Evolutionary conservation across 2,113 vertebrate genomes (phyloP), one percentile per base, ranked within the genome.

Genomic region (Antechinus stuartii): DNA sequence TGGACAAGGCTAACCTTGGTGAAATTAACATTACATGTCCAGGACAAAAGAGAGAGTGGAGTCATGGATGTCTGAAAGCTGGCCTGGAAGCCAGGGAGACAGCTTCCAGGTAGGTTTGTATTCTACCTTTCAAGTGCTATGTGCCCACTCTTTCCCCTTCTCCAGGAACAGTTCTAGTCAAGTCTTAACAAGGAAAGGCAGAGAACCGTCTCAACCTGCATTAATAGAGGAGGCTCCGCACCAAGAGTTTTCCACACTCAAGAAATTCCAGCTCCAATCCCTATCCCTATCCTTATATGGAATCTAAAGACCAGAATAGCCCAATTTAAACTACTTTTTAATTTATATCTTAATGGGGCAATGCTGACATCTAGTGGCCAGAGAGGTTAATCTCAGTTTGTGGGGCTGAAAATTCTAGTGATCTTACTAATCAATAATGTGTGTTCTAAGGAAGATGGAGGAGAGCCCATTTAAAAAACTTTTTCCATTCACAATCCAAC

Each of bases 311-410:
- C 14, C 89, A 90, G 24, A 50, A 30, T 27, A 50, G 89, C 9
- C 46, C 25, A 49, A 8, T 49, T 49, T 49, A 49, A 49, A 49
- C 49, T 5, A 4, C 14, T 54, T 22, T 22, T 11, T 57, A 22
- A 76, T 3, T 94, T 23, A 56, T 26, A 93, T 54, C 94, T 53
- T 91, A 26, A 8, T 95, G 76, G 96, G 90, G 92, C 56, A 76
- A 94, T 56, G 25, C 1, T 89, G 98, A 97, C 98, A 98, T 96
- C 98, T 97, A 96, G 96, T 98, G 98, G 95, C 92, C 54, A 90
- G 0, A n/a, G 50, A 91, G 4, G 53, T 42, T 54, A 94, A 76
- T 89, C 6, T 91, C 90, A 96, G 42, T 8, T 89, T 76, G 42
- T 90, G 11, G 91, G 0, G 35, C 35, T 56, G 47, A 90, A 30